These are phyloP conservation scores for Acleris sparsana DNA, from an alignment of 2,888 invertebrate genomes.

Conservation along the genomic window DNA sequence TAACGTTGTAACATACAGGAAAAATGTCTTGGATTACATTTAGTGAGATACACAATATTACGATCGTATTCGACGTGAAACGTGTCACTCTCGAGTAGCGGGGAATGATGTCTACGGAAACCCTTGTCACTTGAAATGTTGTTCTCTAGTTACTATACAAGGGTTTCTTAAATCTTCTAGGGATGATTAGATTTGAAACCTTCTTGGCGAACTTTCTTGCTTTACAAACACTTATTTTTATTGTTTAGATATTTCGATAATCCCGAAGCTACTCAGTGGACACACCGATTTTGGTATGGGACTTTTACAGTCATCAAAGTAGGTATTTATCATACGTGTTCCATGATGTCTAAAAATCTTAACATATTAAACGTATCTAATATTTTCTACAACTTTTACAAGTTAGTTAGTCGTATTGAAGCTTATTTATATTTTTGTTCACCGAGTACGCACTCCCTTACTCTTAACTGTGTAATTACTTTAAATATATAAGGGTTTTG, in stretches of 20 bases:
- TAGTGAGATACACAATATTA: conserved; percentile 45
- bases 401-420: too few species aligned
- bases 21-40: conserved; percentile 50
- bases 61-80: conserved; percentile 41
- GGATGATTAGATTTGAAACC: conserved; percentile 28
- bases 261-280: conserved; percentile 51
- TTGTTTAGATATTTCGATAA: conserved; percentile 59
- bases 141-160: conserved; percentile 18
- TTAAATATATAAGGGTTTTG: too few species aligned
- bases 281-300: conserved; percentile 24
- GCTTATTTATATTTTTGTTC: too few species aligned
- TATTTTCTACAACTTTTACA: not conserved
- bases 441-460: too few species aligned
- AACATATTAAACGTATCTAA: not conserved
- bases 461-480: too few species aligned
- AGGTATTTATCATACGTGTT: not conserved
- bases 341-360: conserved; percentile 4
- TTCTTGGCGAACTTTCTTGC: conserved; percentile 11
- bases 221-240: conserved; percentile 35
- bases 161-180: conserved; percentile 16
- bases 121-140: conserved; percentile 32
- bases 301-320: conserved; percentile 6
- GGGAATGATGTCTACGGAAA: conserved; percentile 10
- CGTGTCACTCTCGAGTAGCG: conserved; percentile 31
- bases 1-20: conserved; percentile 40